Conservation (phyloP, 2,888 invertebrate species). For the Drosophila incognita region DNA sequence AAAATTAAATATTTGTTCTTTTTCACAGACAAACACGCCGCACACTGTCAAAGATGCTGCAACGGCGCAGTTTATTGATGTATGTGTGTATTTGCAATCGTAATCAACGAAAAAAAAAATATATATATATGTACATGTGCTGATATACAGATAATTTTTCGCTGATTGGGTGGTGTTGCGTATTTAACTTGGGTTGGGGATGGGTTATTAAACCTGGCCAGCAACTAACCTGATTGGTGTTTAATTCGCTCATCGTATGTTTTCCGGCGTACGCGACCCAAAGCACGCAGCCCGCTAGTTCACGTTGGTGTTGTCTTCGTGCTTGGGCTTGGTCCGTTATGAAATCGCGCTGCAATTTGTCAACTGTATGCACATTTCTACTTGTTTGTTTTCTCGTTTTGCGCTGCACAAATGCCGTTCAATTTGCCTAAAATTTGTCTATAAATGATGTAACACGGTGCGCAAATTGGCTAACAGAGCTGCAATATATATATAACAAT, state of each 20-base stretch:
- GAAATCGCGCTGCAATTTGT: constrained; percentile 36
- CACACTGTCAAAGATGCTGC: constrained; percentile 30
- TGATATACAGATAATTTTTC: constrained; percentile 31
- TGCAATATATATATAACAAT: constrained; percentile 6
- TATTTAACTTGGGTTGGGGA: constrained; percentile 14
- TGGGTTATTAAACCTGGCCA: constrained; percentile 26
- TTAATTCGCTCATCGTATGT: constrained; percentile 73
- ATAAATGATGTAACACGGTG: constrained; percentile 63
- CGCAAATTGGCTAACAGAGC: constrained; percentile 28
- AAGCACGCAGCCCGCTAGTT: constrained; percentile 47
- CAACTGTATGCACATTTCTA: constrained; percentile 48
- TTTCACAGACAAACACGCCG: constrained; percentile 11
- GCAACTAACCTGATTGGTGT: constrained; percentile 77
- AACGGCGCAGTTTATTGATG: constrained; percentile 59
- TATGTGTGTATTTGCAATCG: constrained; percentile 49
- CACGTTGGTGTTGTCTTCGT: constrained; percentile 29
- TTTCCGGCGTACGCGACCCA: constrained; percentile 53
- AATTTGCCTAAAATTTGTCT: constrained; percentile 48
- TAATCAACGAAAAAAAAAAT: constrained; percentile 47
- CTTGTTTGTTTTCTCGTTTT: constrained; percentile 22
- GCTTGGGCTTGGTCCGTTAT: constrained; percentile 29
- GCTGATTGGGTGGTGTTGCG: constrained; percentile 13
- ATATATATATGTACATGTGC: constrained; percentile 1
- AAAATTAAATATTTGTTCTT: constrained; percentile 30
- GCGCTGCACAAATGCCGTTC: constrained; percentile 31